Evolutionary conservation across 37 sponge, comb jelly and placozoan species (phyloP).

Genomic region (Agelas oroides): DNA sequence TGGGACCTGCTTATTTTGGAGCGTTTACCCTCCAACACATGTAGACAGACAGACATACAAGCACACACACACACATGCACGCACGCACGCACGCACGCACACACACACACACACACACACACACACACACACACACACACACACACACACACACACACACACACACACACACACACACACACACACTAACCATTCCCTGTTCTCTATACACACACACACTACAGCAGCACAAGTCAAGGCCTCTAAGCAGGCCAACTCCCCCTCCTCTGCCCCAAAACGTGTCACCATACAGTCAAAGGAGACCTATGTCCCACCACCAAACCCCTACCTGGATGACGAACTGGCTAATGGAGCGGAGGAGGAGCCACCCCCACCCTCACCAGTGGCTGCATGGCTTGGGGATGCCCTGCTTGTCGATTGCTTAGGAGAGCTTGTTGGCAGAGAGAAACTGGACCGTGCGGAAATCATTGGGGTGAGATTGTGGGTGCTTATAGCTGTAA

Average conservation of each 20-base stretch:
- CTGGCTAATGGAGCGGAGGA: not conserved
- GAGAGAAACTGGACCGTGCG: conserved; percentile 36
- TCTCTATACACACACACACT: no score
- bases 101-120: not conserved
- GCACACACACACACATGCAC: no score
- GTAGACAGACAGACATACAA: no score
- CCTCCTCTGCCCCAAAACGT: not conserved
- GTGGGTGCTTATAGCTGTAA: no score
- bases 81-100: not conserved
- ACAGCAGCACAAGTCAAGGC: no score
- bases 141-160: not conserved
- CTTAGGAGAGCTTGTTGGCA: conserved; percentile 28
- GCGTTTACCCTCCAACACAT: no score
- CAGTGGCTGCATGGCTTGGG: conserved; percentile 28
- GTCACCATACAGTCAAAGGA: conserved; percentile 35
- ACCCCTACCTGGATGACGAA: conserved; percentile 26
- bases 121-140: not conserved
- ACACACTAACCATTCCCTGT: not conserved
- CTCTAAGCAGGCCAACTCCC: no score
- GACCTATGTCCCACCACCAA: conserved; percentile 15
- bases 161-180: not conserved
- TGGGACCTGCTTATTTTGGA: no score
- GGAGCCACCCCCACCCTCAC: not conserved
- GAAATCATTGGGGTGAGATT: conserved; percentile 65
- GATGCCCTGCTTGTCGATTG: conserved; percentile 26